A percentile compares a stretch with the other conserved stretches of the same genome.
Evolutionary conservation across 2,888 invertebrate species (phyloP).

Genomic region (Nomada lathburiana): DNA sequence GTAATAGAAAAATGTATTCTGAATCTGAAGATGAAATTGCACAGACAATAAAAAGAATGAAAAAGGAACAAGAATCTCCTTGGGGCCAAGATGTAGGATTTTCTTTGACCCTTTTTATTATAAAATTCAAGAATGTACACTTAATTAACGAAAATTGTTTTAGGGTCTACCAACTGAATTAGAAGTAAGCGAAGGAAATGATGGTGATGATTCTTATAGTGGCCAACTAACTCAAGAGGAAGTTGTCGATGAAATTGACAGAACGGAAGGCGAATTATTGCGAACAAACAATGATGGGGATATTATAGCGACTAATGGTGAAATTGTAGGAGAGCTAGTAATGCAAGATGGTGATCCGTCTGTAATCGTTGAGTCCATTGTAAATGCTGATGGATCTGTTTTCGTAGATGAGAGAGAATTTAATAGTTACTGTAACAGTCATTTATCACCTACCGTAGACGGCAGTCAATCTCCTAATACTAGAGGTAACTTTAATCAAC

Average conservation of each 20-base stretch:
- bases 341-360: conserved; percentile 82
- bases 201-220: conserved; percentile 79
- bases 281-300: conserved; percentile 73
- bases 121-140: background rate
- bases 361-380: conserved; percentile 81
- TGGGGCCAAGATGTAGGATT: conserved; percentile 80
- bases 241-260: conserved; percentile 76
- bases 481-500: conserved; percentile 69
- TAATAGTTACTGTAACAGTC: conserved; percentile 78
- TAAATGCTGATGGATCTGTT: conserved; percentile 80
- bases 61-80: conserved; percentile 77
- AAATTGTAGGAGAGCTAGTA: conserved; percentile 81
- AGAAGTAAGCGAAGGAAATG: conserved; percentile 79
- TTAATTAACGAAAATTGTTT: conserved; percentile 24
- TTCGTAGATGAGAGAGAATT: conserved; percentile 81
- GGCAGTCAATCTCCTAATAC: conserved; percentile 72
- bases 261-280: conserved; percentile 75
- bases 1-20: conserved; percentile 71
- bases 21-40: conserved; percentile 81
- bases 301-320: conserved; percentile 78
- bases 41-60: conserved; percentile 79
- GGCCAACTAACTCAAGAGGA: conserved; percentile 78
- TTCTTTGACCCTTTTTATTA: background rate
- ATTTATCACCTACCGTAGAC: conserved; percentile 72
- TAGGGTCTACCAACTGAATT: conserved; percentile 77